Evolutionary conservation across 2,888 invertebrate genomes (phyloP), one percentile per base, ranked within the genome.

Genomic region (Pardosa pseudoannulata): DNA sequence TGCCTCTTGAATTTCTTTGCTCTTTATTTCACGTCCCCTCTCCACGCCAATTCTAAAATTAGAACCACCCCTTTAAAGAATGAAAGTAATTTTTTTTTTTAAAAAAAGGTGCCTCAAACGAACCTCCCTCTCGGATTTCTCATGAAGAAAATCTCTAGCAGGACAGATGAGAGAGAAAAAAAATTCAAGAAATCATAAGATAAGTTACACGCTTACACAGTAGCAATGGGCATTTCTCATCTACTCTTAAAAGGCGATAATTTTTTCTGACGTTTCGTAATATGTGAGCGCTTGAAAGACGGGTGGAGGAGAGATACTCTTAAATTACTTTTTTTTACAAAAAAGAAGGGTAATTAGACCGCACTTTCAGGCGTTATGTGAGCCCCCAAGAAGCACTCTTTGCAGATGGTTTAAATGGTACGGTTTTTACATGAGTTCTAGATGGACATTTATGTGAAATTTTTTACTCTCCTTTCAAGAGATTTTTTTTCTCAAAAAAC

Each of bases 341-440:
- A 23, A 23, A 56, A 56, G 23, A 23, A 3, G 19, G 56, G 56
- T 56, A 56, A 56, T 56, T 56, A 56, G 56, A 56, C 23, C 19
- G 19, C 56, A 56, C 56, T 56, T 56, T 19, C 6, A 56, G 56
- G 56, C 56, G 56, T 56, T 56, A 56, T 56, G 56, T 23, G 56
- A 56, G 23, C 56, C 23, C n/a, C 56, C 3, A 16, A 56, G 5
- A 56, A n/a, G 46, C 23, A 5, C 56, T 23, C 23, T 16, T 23
- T 56, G 23, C 23, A 56, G 56, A 56, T 23, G 56, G 56, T 56
- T 56, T 56, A 23, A 56, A 56, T 23, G 7, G 56, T 23, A 5
- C 23, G 5, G 5, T 56, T 56, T 56, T 56, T 56, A 1, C 56
- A 23, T 11, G 7, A 23, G 23, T 19, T 56, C 23, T 5, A 16